phyloP scores from a whole-genome alignment of 2,113 vertebrate genomes.

The Bubo bubo region DNA sequence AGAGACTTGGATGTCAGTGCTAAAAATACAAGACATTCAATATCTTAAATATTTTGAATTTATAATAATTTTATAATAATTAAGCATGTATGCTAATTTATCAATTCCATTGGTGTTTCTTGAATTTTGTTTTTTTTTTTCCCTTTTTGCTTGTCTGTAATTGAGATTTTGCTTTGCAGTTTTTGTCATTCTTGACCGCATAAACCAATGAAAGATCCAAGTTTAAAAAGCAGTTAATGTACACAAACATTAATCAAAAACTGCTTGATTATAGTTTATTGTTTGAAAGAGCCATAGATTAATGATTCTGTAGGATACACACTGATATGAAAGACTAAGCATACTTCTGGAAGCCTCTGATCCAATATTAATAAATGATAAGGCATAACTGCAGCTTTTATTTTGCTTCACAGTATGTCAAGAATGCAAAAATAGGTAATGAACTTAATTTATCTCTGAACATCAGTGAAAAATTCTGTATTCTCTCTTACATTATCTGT shows the following conservation, averaged over 20 bases:
- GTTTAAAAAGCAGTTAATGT: constrained; percentile 53
- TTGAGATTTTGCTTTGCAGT: neutral
- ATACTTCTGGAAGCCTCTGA: neutral
- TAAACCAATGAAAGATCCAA: constrained; percentile 20
- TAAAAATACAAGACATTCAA: neutral
- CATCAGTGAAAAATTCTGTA: neutral
- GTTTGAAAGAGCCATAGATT: constrained; percentile 55
- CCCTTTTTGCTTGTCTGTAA: neutral
- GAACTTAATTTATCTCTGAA: neutral
- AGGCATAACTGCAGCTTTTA: neutral
- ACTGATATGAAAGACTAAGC: constrained; percentile 21
- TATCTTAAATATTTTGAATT: neutral
- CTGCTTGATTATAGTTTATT: constrained; percentile 44
- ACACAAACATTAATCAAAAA: constrained; percentile 49
- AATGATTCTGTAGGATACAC: constrained; percentile 49
- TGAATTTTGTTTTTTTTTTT: neutral
- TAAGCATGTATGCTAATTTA: neutral
- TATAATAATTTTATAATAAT: neutral
- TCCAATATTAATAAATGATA: constrained; percentile 31
- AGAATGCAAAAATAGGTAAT: neutral
- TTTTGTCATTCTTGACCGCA: neutral
- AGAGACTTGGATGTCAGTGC: neutral
- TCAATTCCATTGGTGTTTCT: neutral
- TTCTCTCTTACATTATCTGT: neutral
- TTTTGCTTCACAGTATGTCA: neutral